Evolutionary conservation across 2,888 invertebrate species (phyloP), one percentile per base, ranked within the genome.

Genomic region (Girardia tigrina): DNA sequence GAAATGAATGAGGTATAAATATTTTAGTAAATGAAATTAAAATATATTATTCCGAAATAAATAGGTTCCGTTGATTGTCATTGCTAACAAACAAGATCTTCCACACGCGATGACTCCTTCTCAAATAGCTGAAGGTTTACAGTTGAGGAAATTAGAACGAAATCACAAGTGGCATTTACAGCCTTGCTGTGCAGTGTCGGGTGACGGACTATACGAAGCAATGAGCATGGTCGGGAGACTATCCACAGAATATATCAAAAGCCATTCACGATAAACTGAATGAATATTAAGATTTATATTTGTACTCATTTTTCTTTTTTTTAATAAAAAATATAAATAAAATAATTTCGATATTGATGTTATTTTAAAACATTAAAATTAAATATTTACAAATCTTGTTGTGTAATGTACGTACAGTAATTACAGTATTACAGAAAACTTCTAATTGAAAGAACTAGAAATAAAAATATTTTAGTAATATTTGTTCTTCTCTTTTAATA

Each of bases 1-100:
- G 97, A 98, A 87, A 89, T 98, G 81, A 90, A 97, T 87, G 97
- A 97, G 89, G 97, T 97, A 12, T 12, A 36, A 12, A 12, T 12
- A 36, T 36, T 36, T 36, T 16, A n/a, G n/a, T 36, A 36, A 16
- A 12, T 36, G 36, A 36, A 12, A 12, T 36, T 36, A 12, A 8
- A 36, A 12, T 36, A 8, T 12, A 36, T 36, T 36, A 12, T 12
- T 12, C 8, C 36, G 16, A 12, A 12, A 16, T 12, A 12, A 36
- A 36, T 36, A 36, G 36, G 36, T 36, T 16, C 36, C 36, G 8
- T 8, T 36, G 36, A 16, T 36, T 36, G 36, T 36, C 8, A 8
- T 36, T 36, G 36, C 36, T 12, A 36, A 36, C 16, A 36, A 36
- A 36, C 36, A 36, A 36, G 36, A 36, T 36, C 16, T 36, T 8